Percentiles rank a stretch among this genome's conserved stretches.
These are phyloP conservation scores for Virgularia gustaviana DNA, from an alignment of 92 coral and sea anemone genomes.

Conservation along the genomic window DNA sequence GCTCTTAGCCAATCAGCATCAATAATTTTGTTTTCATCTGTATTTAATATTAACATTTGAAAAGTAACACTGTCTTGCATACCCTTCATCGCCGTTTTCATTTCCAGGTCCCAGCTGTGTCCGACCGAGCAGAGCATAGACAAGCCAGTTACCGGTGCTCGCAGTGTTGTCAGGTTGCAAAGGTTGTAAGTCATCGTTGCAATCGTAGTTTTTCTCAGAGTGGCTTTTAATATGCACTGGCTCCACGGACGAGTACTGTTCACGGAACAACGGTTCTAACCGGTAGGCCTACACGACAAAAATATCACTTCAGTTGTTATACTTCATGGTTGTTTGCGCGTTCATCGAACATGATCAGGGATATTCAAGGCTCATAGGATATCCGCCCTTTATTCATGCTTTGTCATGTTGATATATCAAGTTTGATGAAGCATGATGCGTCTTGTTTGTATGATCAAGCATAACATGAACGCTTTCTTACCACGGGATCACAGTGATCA, in stretches of 20 bases:
- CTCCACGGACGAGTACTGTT: constrained; percentile 69
- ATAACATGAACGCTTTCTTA: constrained; percentile 42
- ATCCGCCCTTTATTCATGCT: too few relatives aligned
- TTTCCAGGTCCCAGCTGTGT: constrained; percentile 53
- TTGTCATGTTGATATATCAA: neutral
- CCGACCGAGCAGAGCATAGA: constrained; percentile 38
- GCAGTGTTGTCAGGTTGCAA: constrained; percentile 45
- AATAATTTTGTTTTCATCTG: too few relatives aligned
- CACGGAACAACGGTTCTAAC: constrained; percentile 89
- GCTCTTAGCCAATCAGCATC: too few relatives aligned
- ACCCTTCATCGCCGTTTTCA: constrained; percentile 49
- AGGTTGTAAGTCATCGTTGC: constrained; percentile 56
- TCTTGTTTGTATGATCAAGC: neutral
- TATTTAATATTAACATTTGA: constrained; percentile 33
- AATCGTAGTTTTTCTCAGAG: constrained; percentile 60
- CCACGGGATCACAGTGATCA: constrained; percentile 98
- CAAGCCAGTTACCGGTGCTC: constrained; percentile 61
- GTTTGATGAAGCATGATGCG: neutral
- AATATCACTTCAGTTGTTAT: neutral
- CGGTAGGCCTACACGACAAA: constrained; percentile 75
- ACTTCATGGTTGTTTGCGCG: too few relatives aligned
- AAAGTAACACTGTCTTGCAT: too few relatives aligned
- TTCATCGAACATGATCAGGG: too few relatives aligned
- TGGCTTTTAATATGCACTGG: constrained; percentile 84
- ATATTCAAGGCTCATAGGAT: too few relatives aligned